These are phyloP conservation scores for cattle (Bos taurus) DNA, from an alignment of 2,113 vertebrate genomes.

Conservation along the genomic window DNA sequence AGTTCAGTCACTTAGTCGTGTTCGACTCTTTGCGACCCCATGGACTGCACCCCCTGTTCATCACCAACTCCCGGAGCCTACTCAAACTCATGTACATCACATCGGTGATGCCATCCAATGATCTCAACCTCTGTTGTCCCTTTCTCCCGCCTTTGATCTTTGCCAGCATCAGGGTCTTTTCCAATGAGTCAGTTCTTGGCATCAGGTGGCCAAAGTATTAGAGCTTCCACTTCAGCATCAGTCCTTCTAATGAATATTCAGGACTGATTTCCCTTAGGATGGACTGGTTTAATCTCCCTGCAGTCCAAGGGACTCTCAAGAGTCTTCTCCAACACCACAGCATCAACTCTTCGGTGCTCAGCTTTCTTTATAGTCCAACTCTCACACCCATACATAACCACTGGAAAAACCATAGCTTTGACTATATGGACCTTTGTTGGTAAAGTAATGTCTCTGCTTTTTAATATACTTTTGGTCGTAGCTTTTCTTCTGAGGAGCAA, in stretches of 20 bases:
- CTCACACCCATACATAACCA: not conserved
- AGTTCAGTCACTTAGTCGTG: rapidly evolving
- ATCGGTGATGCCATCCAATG: not conserved
- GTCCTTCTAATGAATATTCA: too few species aligned
- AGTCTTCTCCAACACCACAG: not conserved
- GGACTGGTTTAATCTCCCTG: too few species aligned
- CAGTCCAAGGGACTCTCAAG: too few species aligned
- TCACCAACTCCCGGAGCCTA: not conserved
- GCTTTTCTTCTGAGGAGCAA: not conserved
- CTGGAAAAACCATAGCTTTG: not conserved
- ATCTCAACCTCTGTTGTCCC: not conserved
- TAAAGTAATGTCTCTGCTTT: not conserved
- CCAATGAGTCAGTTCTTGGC: too few species aligned
- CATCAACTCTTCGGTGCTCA: not conserved
- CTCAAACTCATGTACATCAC: not conserved
- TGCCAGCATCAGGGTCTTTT: too few species aligned
- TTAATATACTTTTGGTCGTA: not conserved
- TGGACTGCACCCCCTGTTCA: not conserved
- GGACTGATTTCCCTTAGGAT: too few species aligned
- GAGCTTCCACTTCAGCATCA: too few species aligned
- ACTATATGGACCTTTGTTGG: not conserved
- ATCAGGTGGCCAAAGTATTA: too few species aligned
- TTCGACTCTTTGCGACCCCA: not conserved
- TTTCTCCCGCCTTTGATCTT: not conserved
- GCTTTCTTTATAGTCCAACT: not conserved